Conservation (phyloP, 2,888 invertebrate genomes). For the Chrysopilus asiliformis region DNA sequence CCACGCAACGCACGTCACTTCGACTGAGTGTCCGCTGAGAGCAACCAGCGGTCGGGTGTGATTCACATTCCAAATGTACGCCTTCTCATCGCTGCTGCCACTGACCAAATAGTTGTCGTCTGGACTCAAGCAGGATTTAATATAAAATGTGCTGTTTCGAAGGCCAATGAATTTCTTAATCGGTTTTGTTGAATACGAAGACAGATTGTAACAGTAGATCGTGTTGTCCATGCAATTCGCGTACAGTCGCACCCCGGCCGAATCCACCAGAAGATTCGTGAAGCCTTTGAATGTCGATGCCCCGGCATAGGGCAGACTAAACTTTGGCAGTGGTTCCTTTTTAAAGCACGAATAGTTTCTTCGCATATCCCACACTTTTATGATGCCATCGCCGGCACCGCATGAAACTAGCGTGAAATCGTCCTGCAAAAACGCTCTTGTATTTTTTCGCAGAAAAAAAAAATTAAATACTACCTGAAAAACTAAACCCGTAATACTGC, state of each 20-base stretch:
- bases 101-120: constrained; percentile 71
- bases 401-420: constrained; percentile 66
- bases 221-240: constrained; percentile 79
- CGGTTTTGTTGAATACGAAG: constrained; percentile 52
- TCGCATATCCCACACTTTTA: constrained; percentile 79
- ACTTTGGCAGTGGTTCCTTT: constrained; percentile 56
- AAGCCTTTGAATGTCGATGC: constrained; percentile 55
- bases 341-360: constrained; percentile 61
- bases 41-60: constrained; percentile 51
- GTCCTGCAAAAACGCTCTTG: constrained; percentile 40
- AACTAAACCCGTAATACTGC: constrained; percentile 69
- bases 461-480: constrained; percentile 45
- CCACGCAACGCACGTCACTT: constrained; percentile 84
- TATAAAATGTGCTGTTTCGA: constrained; percentile 68
- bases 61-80: constrained; percentile 72
- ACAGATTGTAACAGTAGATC: constrained; percentile 73
- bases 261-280: constrained; percentile 64
- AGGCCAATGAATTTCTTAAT: constrained; percentile 56
- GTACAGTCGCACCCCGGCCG: constrained; percentile 52
- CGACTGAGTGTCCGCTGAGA: constrained; percentile 64
- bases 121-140: constrained; percentile 67
- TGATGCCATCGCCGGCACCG: constrained; percentile 73
- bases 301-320: constrained; percentile 60
- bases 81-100: constrained; percentile 77
- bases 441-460: constrained; percentile 1